These are phyloP conservation scores for Lutjanus argentimaculatus DNA, from an alignment of 2,797 vertebrate species.

Conservation along the genomic window DNA sequence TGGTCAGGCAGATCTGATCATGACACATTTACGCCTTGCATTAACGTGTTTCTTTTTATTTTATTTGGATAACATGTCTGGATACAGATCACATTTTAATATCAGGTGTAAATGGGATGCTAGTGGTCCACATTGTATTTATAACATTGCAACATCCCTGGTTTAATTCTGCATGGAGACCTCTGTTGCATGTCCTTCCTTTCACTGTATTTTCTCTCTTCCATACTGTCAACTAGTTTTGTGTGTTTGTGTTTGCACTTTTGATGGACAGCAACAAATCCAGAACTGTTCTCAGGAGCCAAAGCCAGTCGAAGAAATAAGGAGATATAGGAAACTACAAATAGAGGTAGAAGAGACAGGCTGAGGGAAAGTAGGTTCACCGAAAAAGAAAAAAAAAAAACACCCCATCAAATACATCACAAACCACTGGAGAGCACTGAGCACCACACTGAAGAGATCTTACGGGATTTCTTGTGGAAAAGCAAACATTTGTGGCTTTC, in stretches of 20 bases:
- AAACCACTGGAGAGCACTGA: background rate
- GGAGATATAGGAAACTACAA: background rate
- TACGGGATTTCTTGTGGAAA: background rate
- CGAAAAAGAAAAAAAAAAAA: background rate
- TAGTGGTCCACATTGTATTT: too few relatives aligned
- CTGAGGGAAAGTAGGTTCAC: background rate
- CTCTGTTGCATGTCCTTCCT: background rate
- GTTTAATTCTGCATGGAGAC: background rate
- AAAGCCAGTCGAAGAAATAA: background rate
- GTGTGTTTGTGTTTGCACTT: background rate
- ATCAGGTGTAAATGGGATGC: too few relatives aligned
- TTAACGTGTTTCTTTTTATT: too few relatives aligned
- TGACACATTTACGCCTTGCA: too few relatives aligned
- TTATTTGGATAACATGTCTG: too few relatives aligned
- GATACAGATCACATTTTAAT: too few relatives aligned
- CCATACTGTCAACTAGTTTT: background rate
- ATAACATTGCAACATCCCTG: background rate
- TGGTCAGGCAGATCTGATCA: too few relatives aligned
- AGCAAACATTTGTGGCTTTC: too few relatives aligned
- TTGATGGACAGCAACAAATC: background rate
- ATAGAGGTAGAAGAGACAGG: background rate
- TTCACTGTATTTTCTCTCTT: background rate
- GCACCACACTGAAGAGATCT: background rate
- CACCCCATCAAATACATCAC: background rate
- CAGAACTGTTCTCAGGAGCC: background rate